phyloP scores from a whole-genome alignment of 2,113 vertebrate species.

The Cyphomyrus plagiostoma region DNA sequence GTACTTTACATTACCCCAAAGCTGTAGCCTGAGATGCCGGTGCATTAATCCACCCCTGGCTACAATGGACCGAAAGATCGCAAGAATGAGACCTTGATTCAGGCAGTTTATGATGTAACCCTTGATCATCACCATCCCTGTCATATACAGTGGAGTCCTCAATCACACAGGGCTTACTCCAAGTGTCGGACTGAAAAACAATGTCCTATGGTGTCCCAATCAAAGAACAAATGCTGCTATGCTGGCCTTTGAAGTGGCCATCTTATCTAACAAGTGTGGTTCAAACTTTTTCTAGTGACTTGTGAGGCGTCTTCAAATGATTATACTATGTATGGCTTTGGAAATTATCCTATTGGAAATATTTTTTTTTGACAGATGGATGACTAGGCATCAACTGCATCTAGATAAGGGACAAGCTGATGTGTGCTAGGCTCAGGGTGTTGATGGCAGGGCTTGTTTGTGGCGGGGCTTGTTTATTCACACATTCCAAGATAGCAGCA shows the following conservation, averaged over 20 bases:
- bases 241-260: neutral
- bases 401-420: neutral
- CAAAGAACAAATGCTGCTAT: neutral
- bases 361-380: neutral
- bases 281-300: neutral
- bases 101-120: neutral
- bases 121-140: neutral
- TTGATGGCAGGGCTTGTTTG: neutral
- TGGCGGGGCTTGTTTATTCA: neutral
- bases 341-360: neutral
- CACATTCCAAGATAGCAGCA: neutral
- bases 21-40: neutral
- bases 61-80: neutral
- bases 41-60: neutral
- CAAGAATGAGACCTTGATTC: neutral
- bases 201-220: neutral
- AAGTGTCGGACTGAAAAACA: neutral
- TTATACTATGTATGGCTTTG: too few relatives aligned
- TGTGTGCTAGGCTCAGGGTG: neutral
- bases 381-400: neutral
- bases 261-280: neutral
- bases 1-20: neutral
- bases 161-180: neutral
- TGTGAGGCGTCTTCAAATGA: neutral
- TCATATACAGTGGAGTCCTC: neutral